Evolutionary conservation across 2,888 invertebrate genomes (phyloP).

Genomic region (Blera fallax): DNA sequence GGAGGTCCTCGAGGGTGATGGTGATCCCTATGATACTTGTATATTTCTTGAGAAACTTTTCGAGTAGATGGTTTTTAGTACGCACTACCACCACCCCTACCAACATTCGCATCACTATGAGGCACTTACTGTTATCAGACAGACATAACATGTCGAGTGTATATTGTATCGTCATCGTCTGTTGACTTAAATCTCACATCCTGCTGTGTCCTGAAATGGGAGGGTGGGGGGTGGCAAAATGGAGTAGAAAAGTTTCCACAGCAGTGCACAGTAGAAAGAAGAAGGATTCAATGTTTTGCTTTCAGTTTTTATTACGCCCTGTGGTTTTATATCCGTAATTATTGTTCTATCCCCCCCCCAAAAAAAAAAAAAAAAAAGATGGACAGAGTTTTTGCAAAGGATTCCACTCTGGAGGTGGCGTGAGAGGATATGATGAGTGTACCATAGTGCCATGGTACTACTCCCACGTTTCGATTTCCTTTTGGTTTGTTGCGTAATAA

Average conservation of each 20-base stretch:
- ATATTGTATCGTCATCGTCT: constrained; percentile 51
- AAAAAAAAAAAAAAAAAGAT: constrained; percentile 26
- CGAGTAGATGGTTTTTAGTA: constrained; percentile 2
- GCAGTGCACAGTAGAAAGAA: not conserved
- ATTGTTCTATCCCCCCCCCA: constrained; percentile 40
- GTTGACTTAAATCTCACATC: constrained; percentile 67
- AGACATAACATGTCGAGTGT: constrained; percentile 55
- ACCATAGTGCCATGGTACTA: constrained; percentile 1
- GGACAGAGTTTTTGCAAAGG: constrained; percentile 45
- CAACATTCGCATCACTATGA: not conserved
- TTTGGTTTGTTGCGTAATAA: constrained; percentile 54
- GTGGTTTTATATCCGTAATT: constrained; percentile 70
- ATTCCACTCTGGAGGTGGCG: not conserved
- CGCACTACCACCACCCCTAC: not conserved
- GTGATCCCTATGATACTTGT: not conserved
- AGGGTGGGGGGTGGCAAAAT: not conserved
- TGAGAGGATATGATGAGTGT: constrained; percentile 21
- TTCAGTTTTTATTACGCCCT: constrained; percentile 67
- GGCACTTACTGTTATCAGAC: constrained; percentile 47
- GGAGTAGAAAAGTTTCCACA: constrained; percentile 27
- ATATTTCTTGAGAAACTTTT: constrained; percentile 34
- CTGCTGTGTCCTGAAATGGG: no score
- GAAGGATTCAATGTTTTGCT: constrained; percentile 54
- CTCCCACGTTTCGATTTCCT: constrained; percentile 21
- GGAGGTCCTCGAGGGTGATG: not conserved